A percentile compares a stretch with the other conserved stretches of the same genome.
Evolutionary conservation across 53 echinoderm and acorn worm genomes (phyloP).

Genomic region (Holothuria leucospilota): DNA sequence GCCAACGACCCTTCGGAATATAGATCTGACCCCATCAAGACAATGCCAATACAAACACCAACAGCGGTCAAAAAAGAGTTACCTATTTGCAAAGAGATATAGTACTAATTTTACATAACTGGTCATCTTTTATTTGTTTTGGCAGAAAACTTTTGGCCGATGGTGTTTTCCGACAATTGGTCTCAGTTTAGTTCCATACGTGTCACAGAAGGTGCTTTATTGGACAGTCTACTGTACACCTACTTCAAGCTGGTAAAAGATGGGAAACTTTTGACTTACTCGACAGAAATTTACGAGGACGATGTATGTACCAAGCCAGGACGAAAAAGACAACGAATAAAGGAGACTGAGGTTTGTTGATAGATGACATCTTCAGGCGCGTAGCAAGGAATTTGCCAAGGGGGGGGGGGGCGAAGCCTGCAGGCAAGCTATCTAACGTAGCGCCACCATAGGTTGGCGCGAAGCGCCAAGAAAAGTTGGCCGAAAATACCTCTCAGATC

Average conservation of each 20-base stretch:
- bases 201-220: conserved; percentile 74
- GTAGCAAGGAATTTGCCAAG: no score
- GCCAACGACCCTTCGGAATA: no score
- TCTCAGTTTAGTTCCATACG: conserved; percentile 73
- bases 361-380: neutral
- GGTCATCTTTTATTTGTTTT: neutral
- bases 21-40: no score
- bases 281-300: conserved; percentile 61
- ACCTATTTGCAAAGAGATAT: no score
- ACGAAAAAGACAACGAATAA: conserved; percentile 26
- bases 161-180: conserved; percentile 76
- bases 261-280: conserved; percentile 56
- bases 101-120: no score
- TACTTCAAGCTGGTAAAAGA: conserved; percentile 60
- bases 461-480: no score
- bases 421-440: no score
- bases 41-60: no score
- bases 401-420: no score
- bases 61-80: no score
- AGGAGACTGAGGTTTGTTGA: neutral
- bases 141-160: conserved; percentile 76
- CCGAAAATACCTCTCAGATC: no score
- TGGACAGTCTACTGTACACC: conserved; percentile 63
- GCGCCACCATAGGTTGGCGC: no score
- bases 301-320: conserved; percentile 54